Percentiles rank a stretch among this genome's conserved stretches.
Conservation (phyloP, 1,140 invertebrate species). For the Oscheius sp. region DNA sequence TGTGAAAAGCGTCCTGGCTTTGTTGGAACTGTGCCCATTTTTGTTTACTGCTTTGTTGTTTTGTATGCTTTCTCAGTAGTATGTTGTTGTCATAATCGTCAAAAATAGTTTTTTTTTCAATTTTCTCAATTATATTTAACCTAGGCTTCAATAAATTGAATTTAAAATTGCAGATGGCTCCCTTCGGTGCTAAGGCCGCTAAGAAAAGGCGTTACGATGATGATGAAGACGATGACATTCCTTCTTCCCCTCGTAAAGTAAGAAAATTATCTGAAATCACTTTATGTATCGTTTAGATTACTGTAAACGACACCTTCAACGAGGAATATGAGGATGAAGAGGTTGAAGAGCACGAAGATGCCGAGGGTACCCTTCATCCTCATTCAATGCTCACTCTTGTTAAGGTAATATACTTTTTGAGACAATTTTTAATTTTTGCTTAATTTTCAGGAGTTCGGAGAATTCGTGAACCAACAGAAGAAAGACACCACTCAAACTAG, state of each 20-base stretch:
- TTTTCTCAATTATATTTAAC: too few relatives aligned
- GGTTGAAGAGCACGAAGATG: neutral
- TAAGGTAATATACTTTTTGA: neutral
- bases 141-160: too few relatives aligned
- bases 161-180: too few relatives aligned
- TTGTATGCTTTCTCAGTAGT: too few relatives aligned
- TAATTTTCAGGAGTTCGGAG: neutral
- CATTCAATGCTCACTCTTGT: neutral
- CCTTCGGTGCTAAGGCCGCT: too few relatives aligned
- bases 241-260: too few relatives aligned
- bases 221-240: neutral
- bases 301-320: neutral
- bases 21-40: too few relatives aligned
- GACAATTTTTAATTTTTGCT: neutral
- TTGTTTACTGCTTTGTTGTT: too few relatives aligned
- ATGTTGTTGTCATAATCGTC: too few relatives aligned
- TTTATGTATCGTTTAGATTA: neutral
- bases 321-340: neutral
- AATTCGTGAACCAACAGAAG: neutral
- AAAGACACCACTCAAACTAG: neutral
- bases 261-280: too few relatives aligned
- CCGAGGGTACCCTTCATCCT: neutral
- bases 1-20: too few relatives aligned
- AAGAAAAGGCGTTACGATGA: neutral
- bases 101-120: too few relatives aligned